A percentile compares a stretch with the other conserved stretches of the same genome.
phyloP scores from a whole-genome alignment of 2,888 invertebrate species.

The Phengaris alcon region DNA sequence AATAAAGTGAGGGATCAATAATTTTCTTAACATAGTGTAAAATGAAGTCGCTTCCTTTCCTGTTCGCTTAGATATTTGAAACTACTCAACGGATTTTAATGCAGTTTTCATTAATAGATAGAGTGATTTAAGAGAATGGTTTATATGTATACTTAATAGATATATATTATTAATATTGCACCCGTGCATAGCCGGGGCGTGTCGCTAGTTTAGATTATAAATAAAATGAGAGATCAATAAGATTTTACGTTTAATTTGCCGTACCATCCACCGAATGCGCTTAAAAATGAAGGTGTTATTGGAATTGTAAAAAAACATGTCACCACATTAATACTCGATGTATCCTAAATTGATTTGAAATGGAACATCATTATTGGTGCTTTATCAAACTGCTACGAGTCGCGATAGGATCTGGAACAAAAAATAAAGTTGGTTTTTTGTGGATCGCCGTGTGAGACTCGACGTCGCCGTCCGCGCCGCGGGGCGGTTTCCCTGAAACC shows the following conservation, averaged over 20 bases:
- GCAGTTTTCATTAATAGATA: too few species aligned
- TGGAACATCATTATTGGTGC: constrained; percentile 78
- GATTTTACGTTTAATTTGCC: not conserved
- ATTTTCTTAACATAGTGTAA: too few species aligned
- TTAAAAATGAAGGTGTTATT: constrained; percentile 11
- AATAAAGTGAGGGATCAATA: too few species aligned
- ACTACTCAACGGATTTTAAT: too few species aligned
- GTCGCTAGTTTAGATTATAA: too few species aligned
- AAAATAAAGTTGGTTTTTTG: constrained; percentile 68
- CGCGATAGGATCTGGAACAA: constrained; percentile 67
- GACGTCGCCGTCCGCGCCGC: constrained; percentile 72
- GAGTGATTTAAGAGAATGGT: too few species aligned
- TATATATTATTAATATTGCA: too few species aligned
- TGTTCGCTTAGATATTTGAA: too few species aligned
- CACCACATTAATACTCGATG: constrained; percentile 57
- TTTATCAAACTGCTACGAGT: constrained; percentile 74
- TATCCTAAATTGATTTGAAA: constrained; percentile 68
- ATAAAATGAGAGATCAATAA: not conserved
- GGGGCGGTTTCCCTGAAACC: constrained; percentile 70
- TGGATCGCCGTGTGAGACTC: constrained; percentile 69
- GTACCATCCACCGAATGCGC: not conserved
- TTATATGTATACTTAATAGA: too few species aligned
- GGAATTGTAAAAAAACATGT: constrained; percentile 53
- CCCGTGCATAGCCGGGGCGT: too few species aligned
- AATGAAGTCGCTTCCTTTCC: too few species aligned